These are phyloP conservation scores for Coreoperca whiteheadi DNA, from an alignment of 2,113 vertebrate genomes.

Conservation along the genomic window DNA sequence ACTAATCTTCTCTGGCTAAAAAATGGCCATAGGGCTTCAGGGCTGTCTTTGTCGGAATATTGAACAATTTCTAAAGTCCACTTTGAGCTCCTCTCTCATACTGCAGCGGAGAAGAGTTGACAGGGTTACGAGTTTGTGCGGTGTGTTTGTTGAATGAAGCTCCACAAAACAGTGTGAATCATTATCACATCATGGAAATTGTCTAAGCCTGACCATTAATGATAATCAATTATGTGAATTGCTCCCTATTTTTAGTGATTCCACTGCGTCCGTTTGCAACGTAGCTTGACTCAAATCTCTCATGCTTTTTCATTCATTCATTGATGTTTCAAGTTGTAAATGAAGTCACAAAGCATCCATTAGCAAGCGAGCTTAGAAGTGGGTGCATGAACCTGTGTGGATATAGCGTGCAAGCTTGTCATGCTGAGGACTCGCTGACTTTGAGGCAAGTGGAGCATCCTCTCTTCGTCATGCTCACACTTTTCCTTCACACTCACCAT, in stretches of 20 bases:
- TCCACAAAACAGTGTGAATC: conserved; percentile 1
- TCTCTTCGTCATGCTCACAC: conserved; percentile 50
- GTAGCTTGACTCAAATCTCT: conserved; percentile 31
- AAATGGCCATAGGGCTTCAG: background rate
- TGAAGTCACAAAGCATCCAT: conserved; percentile 21
- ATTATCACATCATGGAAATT: conserved; percentile 19
- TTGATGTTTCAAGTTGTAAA: conserved; percentile 31
- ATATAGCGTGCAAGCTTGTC: conserved; percentile 8
- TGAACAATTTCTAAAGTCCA: conserved; percentile 41
- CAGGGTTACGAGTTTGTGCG: background rate
- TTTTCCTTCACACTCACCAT: conserved; percentile 51
- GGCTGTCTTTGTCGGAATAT: conserved; percentile 25
- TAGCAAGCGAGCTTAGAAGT: conserved; percentile 19
- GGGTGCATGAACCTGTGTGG: conserved; percentile 25
- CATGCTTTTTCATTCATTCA: conserved; percentile 2
- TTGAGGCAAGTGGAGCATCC: conserved; percentile 50
- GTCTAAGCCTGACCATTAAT: conserved; percentile 17
- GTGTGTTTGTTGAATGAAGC: background rate
- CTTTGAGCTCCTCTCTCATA: background rate
- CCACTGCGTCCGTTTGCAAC: conserved; percentile 5
- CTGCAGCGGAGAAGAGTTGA: background rate
- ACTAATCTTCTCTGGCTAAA: conserved; percentile 38
- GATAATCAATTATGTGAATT: conserved; percentile 28
- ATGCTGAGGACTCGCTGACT: conserved; percentile 33
- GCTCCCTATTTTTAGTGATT: conserved; percentile 15